Base-by-base conservation (phyloP, 2,888 invertebrate genomes). In the Caenorhabditis afra region DNA sequence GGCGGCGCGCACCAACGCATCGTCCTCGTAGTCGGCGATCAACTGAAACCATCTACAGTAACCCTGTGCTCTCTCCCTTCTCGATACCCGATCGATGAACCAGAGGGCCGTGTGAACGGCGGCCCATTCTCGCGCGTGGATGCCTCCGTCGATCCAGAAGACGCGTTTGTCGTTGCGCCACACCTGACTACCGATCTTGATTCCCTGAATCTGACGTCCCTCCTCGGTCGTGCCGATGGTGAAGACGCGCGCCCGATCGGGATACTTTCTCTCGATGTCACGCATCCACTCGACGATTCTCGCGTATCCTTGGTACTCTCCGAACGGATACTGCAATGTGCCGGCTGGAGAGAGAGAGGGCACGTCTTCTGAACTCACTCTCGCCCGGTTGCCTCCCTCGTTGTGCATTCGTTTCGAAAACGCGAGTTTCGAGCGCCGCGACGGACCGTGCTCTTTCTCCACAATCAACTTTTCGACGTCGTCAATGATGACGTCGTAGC, bases 391-490 rank as follows among this genome's bases (percentile, higher is more conserved):
- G 4, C 83, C 82, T 18, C 75, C 79, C 35, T 85, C 85, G 59
- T 86, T 84, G 20, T 82, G 76, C 47, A 83, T 55, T 41, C 87
- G 45, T 55, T 82, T 83, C 7, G 67, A 52, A 11, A 78, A 71
- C 4, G 55, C 7, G 12, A 59, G 3, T 16, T 52, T 37, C 39
- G 74, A 79, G 4, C 23, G 52, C 39, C 62, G 76, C 11, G 64
- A 50, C 7, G 78, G 73, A 2, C 80, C 71, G 49, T 79, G 80
- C 58, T 90, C 90, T 10, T 85, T 82, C 14, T 87, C 86, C 45
- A 88, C 18, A 55, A 90, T 90, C 68, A 87, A 57, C 85, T 85
- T 73, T 92, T 94, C 94, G 35, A 95, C 92, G 90, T 95, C 94
- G 23, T 80, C 74, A 62, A 83, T 81, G 16, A 81, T 81, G 41